Evolutionary conservation across 2,797 vertebrate species (phyloP).

Genomic region (Petrocephalus schoutedeni): DNA sequence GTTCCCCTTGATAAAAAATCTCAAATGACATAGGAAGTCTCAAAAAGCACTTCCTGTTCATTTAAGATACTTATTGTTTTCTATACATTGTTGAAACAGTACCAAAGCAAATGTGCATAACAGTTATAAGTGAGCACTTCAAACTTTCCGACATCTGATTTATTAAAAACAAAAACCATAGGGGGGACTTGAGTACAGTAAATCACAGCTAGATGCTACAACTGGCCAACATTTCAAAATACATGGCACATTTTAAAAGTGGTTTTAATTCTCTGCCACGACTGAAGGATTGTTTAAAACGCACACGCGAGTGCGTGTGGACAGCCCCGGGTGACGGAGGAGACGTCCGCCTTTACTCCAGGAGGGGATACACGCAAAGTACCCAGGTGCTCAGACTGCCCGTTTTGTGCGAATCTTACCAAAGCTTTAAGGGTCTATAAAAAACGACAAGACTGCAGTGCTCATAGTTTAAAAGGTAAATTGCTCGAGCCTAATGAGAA

Average conservation of each 20-base stretch:
- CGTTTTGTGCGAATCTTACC: conserved; percentile 71
- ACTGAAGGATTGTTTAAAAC: conserved; percentile 41
- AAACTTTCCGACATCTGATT: conserved; percentile 43
- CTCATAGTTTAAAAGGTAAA: conserved; percentile 31
- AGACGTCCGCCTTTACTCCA: conserved; percentile 52
- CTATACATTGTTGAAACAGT: conserved; percentile 67
- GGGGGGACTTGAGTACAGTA: conserved; percentile 51
- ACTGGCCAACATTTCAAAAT: conserved; percentile 52
- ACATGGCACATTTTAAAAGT: conserved; percentile 48
- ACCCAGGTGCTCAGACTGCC: conserved; percentile 11
- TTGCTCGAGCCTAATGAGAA: conserved; percentile 56
- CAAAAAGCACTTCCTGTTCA: conserved; percentile 59
- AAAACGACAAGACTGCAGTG: conserved; percentile 41
- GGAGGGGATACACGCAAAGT: not conserved
- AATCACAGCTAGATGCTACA: conserved; percentile 62
- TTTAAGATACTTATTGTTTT: conserved; percentile 60
- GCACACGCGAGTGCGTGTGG: conserved; percentile 52
- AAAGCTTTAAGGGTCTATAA: conserved; percentile 71
- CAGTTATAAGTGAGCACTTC: conserved; percentile 58
- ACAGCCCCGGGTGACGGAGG: not conserved
- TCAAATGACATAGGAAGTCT: conserved; percentile 68
- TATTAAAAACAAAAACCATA: conserved; percentile 59
- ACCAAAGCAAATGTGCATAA: conserved; percentile 73
- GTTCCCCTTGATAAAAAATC: conserved; percentile 69
- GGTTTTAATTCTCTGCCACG: conserved; percentile 30